phyloP scores from a whole-genome alignment of 2,113 vertebrate species.

The Etheostoma spectabile region DNA sequence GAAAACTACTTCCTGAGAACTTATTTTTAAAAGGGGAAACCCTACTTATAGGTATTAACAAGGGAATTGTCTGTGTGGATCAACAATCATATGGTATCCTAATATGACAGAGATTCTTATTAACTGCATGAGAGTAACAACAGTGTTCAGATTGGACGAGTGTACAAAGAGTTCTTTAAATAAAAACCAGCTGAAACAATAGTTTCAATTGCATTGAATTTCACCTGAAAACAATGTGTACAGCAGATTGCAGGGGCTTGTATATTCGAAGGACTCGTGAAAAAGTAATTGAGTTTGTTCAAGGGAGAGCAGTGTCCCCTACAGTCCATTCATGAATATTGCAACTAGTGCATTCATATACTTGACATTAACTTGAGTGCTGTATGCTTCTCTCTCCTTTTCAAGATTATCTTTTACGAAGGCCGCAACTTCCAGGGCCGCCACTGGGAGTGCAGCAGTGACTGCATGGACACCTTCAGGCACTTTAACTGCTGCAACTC shows the following conservation, averaged over 20 bases:
- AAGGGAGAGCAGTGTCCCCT: constrained; percentile 72
- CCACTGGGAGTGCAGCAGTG: constrained; percentile 81
- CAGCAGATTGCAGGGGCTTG: constrained; percentile 5
- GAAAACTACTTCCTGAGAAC: background rate
- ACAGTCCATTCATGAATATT: constrained; percentile 32
- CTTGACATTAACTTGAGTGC: background rate
- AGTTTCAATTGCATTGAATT: constrained; percentile 37
- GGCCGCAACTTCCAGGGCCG: constrained; percentile 83
- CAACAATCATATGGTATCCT: constrained; percentile 2
- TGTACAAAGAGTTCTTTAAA: constrained; percentile 19
- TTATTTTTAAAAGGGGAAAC: background rate
- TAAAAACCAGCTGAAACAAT: constrained; percentile 16
- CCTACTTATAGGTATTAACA: background rate
- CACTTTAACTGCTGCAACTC: constrained; percentile 84
- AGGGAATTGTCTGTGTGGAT: constrained; percentile 1
- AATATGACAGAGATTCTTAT: constrained; percentile 7
- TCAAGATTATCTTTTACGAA: constrained; percentile 84
- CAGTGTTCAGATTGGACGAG: constrained; percentile 6
- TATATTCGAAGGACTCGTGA: background rate
- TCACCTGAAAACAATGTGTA: constrained; percentile 23
- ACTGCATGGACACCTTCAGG: constrained; percentile 83
- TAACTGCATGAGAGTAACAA: constrained; percentile 14
- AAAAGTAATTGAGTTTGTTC: constrained; percentile 43
- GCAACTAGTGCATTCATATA: background rate
- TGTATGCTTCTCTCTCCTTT: constrained; percentile 14